Conservation (phyloP, 30 jellyfish, hydroid and myxozoan genomes). For the Aurelia coerulea region DNA sequence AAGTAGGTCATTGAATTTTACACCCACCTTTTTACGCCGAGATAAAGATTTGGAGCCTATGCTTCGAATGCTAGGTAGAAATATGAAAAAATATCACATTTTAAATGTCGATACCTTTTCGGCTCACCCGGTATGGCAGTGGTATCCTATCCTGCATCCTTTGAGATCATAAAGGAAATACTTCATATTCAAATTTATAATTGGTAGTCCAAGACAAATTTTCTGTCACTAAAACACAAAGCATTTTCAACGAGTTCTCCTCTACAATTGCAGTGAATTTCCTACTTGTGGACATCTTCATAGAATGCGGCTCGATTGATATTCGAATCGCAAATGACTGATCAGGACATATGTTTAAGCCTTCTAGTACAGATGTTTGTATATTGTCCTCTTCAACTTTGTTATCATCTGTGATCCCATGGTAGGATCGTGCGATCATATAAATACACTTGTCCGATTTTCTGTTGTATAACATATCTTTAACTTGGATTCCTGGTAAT, state of each 20-base stretch:
- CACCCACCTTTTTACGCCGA: too few relatives aligned
- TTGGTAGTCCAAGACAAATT: slow-evolving; percentile 43
- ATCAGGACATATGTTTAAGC: slow-evolving; percentile 28
- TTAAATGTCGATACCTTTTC: too few relatives aligned
- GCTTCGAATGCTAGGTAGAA: too few relatives aligned
- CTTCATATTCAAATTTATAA: slow-evolving; percentile 23
- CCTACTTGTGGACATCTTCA: slow-evolving; percentile 25
- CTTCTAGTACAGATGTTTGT: slow-evolving; percentile 26
- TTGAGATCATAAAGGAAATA: not conserved
- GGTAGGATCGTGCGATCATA: slow-evolving; percentile 30
- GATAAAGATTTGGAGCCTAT: too few relatives aligned
- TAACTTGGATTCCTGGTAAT: slow-evolving; percentile 16
- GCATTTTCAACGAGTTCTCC: not conserved
- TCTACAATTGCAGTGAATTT: not conserved
- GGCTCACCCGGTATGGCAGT: too few relatives aligned
- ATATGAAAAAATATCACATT: too few relatives aligned
- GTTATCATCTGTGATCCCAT: slow-evolving; percentile 4
- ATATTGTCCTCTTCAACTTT: slow-evolving; percentile 4
- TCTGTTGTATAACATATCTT: slow-evolving; percentile 25
- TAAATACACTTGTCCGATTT: slow-evolving; percentile 35
- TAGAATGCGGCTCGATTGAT: not conserved
- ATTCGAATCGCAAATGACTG: slow-evolving; percentile 3
- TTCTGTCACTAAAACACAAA: slow-evolving; percentile 39
- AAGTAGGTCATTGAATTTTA: too few relatives aligned
- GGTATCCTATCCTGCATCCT: too few relatives aligned